Percentiles rank a stretch among this genome's conserved stretches.
Conservation (phyloP, 1,140 invertebrate species). For the Eubasilissa regina region DNA sequence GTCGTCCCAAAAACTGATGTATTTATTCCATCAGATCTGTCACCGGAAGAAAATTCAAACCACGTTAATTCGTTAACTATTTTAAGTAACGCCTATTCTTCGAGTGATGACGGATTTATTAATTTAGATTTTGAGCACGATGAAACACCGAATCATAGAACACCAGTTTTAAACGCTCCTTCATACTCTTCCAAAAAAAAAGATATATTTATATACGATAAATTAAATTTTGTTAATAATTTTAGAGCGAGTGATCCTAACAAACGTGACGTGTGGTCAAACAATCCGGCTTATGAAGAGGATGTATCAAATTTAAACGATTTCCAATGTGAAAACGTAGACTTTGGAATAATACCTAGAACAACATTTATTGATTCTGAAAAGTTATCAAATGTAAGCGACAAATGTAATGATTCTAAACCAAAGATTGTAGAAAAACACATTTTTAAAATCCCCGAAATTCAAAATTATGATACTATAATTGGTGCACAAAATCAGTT, state of each 20-base stretch:
- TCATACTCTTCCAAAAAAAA: not conserved
- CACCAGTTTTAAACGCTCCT: not conserved
- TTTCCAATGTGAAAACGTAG: not conserved
- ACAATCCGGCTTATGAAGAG: slow-evolving; percentile 12
- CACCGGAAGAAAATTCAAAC: not conserved
- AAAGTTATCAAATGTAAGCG: no score
- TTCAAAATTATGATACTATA: not conserved
- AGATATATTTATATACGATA: no score
- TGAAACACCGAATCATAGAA: not conserved
- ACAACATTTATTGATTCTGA: no score
- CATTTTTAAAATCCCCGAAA: not conserved
- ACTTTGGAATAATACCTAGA: no score
- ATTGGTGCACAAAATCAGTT: no score
- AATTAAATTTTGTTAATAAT: no score
- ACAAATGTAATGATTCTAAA: no score
- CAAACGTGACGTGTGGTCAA: slow-evolving; percentile 3
- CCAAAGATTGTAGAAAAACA: no score
- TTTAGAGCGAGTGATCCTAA: not conserved
- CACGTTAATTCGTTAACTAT: slow-evolving; percentile 16
- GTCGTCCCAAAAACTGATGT: not conserved
- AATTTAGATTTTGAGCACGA: slow-evolving; percentile 45
- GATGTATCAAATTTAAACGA: slow-evolving; percentile 8
- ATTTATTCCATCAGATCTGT: not conserved
- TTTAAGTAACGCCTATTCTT: slow-evolving; percentile 23
- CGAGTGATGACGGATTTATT: slow-evolving; percentile 39